Evolutionary conservation across 2,888 invertebrate species (phyloP), one percentile per base, ranked within the genome.

Genomic region (Encarsia formosa): DNA sequence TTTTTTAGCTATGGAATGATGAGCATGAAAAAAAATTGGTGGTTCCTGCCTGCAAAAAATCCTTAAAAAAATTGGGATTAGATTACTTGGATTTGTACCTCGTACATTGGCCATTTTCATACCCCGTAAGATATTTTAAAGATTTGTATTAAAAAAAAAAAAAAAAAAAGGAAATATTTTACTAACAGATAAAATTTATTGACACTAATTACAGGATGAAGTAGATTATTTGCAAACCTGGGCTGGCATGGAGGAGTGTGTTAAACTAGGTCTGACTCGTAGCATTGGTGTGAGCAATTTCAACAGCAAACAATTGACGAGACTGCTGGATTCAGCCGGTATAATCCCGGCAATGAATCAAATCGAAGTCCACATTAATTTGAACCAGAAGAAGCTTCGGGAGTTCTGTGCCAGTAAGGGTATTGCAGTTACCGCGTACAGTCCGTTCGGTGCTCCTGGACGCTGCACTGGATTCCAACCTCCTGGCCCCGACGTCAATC

Each of bases 91-190:
- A 95, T 73, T 77, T 94, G 40, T 94, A 91, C 67, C 78, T 94
- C 5, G 87, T 94, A 16, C 94, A 95, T 72, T 94, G 93, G 93
- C 94, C 94, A 0, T 81, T 88, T 70, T 90, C 81, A 0, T 91
- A 56, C 26, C 5, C 34, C 0, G 64, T 65, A 61, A 61, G 52
- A 26, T 6, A 26, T 26, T 26, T 11, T 45, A 20, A 34, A 32
- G 20, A 38, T 38, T 38, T 32, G 8, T 26, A 43, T 43, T 29
- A 31, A 31, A 43, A 43, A 43, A 43, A 18, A 18, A 22, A 20
- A 11, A 26, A 26, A 26, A n/a, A n/a, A n/a, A n/a, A n/a, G n/a
- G n/a, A 8, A 26, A 8, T 26, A 26, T 8, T 26, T 11, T 26
- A 11, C 11, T 26, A 11, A 26, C 6, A 6, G 11, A 8, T 26